Conservation (phyloP, 2,888 invertebrate species). For the Scaptomyza flava region DNA sequence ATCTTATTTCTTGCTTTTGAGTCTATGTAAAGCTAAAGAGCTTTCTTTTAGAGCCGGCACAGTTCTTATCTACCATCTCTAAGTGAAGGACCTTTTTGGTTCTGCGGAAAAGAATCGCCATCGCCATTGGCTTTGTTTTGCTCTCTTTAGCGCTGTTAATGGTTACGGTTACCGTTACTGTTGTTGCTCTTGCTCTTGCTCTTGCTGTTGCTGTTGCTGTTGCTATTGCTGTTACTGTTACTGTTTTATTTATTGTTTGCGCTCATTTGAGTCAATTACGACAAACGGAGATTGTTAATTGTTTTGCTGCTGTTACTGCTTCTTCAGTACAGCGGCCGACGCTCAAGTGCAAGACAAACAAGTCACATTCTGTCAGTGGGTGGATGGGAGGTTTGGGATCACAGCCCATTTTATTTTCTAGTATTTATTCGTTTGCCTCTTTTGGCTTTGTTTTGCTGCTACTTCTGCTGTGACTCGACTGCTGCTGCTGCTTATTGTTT, state of each 20-base stretch:
- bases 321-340: conserved; percentile 28
- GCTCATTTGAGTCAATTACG: conserved; percentile 82
- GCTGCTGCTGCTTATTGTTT: conserved; percentile 58
- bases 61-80: conserved; percentile 28
- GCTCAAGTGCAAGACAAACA: conserved; percentile 71
- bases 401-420: conserved; percentile 58
- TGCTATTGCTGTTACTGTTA: conserved; percentile 47
- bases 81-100: conserved; percentile 17
- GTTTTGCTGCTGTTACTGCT: conserved; percentile 61
- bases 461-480: conserved; percentile 20
- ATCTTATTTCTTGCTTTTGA: not conserved
- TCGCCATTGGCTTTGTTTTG: conserved; percentile 51
- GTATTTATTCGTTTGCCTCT: conserved; percentile 59
- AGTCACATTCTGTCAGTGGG: conserved; percentile 53
- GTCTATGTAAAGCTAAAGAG: not conserved
- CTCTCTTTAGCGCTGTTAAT: conserved; percentile 38
- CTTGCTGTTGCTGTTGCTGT: not conserved
- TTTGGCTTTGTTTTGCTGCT: conserved; percentile 44
- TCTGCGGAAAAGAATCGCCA: conserved; percentile 16
- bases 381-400: conserved; percentile 3
- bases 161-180: conserved; percentile 22
- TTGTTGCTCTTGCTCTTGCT: conserved; percentile 13
- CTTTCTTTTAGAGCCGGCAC: not conserved
- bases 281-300: conserved; percentile 81
- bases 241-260: conserved; percentile 78